phyloP scores from a whole-genome alignment of 2,113 vertebrate species.

The Toxotes jaculatrix region DNA sequence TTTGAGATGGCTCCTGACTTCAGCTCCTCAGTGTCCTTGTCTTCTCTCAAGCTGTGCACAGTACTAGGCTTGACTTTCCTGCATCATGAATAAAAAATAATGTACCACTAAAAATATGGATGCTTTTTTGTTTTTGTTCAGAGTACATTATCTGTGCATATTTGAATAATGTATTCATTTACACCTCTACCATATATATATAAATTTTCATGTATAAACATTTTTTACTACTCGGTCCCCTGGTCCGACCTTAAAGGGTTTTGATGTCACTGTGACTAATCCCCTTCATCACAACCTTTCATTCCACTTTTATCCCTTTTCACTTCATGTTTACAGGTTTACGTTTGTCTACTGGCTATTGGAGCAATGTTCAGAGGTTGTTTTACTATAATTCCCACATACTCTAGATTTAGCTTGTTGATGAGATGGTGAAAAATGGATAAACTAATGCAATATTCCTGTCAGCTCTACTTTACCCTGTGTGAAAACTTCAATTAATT shows the following conservation, averaged over 20 bases:
- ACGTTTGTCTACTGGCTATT: background rate
- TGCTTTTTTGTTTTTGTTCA: background rate
- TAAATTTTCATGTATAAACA: too few species aligned
- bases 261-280: background rate
- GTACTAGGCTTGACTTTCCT: background rate
- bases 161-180: background rate
- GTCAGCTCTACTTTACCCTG: background rate
- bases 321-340: background rate
- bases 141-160: background rate
- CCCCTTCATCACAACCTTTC: background rate
- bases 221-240: background rate
- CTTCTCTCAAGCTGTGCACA: background rate
- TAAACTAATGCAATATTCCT: background rate
- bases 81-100: conserved; percentile 1
- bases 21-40: background rate
- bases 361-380: background rate
- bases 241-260: background rate
- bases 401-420: background rate
- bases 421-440: background rate
- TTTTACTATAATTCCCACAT: background rate
- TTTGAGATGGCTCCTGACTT: background rate
- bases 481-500: background rate
- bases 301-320: background rate
- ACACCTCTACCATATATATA: background rate
- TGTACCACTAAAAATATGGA: background rate